These are phyloP conservation scores for Drosophila kurseongensis DNA, from an alignment of 1,140 invertebrate genomes.

Conservation along the genomic window DNA sequence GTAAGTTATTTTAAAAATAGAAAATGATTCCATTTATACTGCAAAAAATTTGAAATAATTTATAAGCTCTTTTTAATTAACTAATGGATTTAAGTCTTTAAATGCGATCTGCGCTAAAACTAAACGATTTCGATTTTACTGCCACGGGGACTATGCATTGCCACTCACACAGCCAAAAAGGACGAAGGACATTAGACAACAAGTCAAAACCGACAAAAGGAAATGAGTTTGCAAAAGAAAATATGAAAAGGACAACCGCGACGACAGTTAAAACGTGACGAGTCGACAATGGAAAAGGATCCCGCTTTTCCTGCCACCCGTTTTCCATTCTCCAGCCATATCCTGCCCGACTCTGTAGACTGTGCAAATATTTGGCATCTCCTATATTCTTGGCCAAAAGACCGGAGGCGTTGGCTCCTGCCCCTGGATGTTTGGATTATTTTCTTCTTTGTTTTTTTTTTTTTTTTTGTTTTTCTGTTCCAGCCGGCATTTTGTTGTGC, in stretches of 20 bases:
- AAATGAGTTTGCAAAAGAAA: constrained; percentile 69
- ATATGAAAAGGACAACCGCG: constrained; percentile 61
- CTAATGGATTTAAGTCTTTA: no score
- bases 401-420: constrained; percentile 31
- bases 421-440: constrained; percentile 19
- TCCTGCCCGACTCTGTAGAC: constrained; percentile 16
- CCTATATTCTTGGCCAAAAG: constrained; percentile 26
- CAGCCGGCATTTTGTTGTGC: constrained; percentile 58
- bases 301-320: neutral
- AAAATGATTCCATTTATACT: no score
- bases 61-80: no score
- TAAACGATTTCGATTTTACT: neutral
- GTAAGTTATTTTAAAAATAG: no score
- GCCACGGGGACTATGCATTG: constrained; percentile 9
- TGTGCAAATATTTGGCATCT: constrained; percentile 54
- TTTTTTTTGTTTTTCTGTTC: constrained; percentile 31
- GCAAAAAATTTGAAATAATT: no score
- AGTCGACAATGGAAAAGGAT: constrained; percentile 28
- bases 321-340: constrained; percentile 10
- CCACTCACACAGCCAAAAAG: constrained; percentile 19
- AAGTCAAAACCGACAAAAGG: constrained; percentile 48
- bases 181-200: constrained; percentile 12
- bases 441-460: neutral
- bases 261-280: constrained; percentile 71
- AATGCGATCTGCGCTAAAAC: neutral